Percentiles rank a stretch among this genome's conserved stretches.
These are phyloP conservation scores for Erebia ligea DNA, from an alignment of 2,888 invertebrate species.

Conservation along the genomic window DNA sequence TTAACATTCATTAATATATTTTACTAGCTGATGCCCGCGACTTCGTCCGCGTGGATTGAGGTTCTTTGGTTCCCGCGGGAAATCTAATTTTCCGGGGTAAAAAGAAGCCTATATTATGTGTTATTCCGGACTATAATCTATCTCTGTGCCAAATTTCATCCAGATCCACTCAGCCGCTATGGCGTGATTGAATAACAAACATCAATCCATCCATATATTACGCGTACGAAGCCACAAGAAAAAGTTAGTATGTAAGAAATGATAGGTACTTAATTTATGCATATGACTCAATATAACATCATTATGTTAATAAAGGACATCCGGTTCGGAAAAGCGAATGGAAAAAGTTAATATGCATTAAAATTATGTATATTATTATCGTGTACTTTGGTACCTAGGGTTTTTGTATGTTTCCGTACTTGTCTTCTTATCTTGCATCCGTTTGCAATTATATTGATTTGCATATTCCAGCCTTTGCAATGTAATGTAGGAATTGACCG, in stretches of 20 bases:
- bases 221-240: not conserved
- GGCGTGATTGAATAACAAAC: no score
- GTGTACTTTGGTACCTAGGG: not conserved
- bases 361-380: not conserved
- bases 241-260: not conserved
- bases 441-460: slow-evolving; percentile 9
- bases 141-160: no score
- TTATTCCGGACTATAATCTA: no score
- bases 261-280: not conserved
- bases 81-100: no score
- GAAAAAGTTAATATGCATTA: slow-evolving; percentile 1
- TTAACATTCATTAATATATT: not conserved
- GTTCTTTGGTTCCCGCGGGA: no score
- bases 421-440: slow-evolving; percentile 1
- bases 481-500: no score
- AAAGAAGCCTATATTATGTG: no score
- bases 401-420: not conserved
- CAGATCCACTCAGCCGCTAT: no score
- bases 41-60: no score
- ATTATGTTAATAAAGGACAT: not conserved
- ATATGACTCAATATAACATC: not conserved
- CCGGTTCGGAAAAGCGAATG: slow-evolving; percentile 9
- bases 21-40: no score
- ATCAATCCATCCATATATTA: no score
- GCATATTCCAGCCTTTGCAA: not conserved